Base-by-base conservation (phyloP, 1,140 invertebrate species). In the Drosophila ambigua region DNA sequence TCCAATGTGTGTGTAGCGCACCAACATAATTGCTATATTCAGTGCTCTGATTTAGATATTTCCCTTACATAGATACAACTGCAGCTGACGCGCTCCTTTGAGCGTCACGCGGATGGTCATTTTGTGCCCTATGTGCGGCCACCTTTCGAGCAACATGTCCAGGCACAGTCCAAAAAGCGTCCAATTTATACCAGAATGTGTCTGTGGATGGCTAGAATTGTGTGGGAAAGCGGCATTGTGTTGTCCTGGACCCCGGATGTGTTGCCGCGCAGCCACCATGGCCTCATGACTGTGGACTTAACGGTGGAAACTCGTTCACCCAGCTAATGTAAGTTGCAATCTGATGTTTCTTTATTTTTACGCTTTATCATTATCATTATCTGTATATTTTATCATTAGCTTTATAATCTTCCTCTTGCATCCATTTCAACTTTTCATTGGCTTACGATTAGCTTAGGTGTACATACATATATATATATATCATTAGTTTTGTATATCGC, bases 381-480 rank as follows among this genome's bases (percentile, higher is more conserved):
- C 58, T 74, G 64, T 65, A 74, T 74, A 28, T 67, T 68, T 62
- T 66, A 26, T 63, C 52, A 45, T 64, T 59, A 43, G 35, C 57
- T 59, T 68, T 49, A 31, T 66, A 61, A 49, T 69, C 35, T 35
- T 72, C 52, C 26, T 5, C 28, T 69, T 79, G 58, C 68, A 77
- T 77, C 58, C 65, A 64, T 77, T 54, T 83, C 79, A 83, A 83
- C 76, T 83, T 72, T 69, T 77, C 69, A 87, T 87, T 85, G 72
- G 69, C 82, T 85, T 85, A 85, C 63, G 52, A 51, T 31, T 85
- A 85, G 79, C 82, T 85, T 85, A 85, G 51, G 52, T 85, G 62
- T 87, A 85, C 54, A 74, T 81, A 81, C 72, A 84, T 77, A 81
- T 66, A 87, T 52, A 50, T 66, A 69, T 77, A 63, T 72, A 67